These are phyloP conservation scores for Ara ararauna DNA, from an alignment of 2,797 vertebrate genomes.

Conservation along the genomic window DNA sequence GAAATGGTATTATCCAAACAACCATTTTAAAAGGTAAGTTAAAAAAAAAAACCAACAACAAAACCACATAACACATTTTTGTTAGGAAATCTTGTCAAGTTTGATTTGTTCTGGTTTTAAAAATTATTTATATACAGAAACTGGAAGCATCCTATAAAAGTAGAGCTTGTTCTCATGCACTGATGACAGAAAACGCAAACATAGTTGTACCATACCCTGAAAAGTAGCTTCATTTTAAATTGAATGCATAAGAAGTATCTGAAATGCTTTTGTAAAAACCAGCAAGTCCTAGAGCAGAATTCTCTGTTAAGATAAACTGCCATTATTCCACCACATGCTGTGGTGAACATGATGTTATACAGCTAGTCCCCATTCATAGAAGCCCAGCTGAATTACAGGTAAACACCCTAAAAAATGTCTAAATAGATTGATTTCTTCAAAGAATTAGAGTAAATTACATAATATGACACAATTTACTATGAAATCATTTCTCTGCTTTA, in stretches of 20 bases:
- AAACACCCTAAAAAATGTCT: not conserved
- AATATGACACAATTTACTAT: not conserved
- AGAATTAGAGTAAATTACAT: not conserved
- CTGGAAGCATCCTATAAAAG: not conserved
- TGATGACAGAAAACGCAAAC: not conserved
- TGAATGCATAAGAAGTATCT: not conserved
- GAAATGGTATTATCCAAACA: not conserved
- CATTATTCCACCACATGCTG: not conserved
- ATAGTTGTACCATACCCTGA: not conserved
- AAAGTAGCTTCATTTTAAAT: not conserved
- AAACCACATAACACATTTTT: not conserved
- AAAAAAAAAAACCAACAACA: not conserved
- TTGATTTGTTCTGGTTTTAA: not conserved
- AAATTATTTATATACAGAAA: not conserved
- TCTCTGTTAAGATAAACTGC: not conserved
- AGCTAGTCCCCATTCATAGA: not conserved
- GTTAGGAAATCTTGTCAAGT: not conserved
- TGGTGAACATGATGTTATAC: not conserved
- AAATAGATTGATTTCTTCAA: not conserved
- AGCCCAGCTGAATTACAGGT: not conserved
- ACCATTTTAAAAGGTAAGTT: not conserved
- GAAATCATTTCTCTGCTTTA: not conserved
- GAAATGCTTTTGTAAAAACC: not conserved
- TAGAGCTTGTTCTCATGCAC: not conserved
- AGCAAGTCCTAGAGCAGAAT: not conserved